Evolutionary conservation across 1,140 invertebrate species (phyloP).

Genomic region (Drosophila rufa): DNA sequence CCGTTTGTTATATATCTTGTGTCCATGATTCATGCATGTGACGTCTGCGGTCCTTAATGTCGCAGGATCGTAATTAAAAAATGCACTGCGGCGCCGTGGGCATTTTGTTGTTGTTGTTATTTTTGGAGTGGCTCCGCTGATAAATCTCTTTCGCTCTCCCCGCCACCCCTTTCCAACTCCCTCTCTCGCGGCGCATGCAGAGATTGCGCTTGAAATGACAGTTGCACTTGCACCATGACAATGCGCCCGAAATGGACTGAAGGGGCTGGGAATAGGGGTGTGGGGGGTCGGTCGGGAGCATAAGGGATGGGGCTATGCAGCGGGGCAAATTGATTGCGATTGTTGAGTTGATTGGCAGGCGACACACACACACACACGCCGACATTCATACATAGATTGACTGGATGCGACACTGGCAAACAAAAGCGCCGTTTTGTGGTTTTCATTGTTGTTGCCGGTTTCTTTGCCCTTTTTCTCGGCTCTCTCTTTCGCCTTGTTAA

Average conservation of each 20-base stretch:
- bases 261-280: slow-evolving; percentile 2
- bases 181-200: slow-evolving; percentile 17
- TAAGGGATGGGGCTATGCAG: slow-evolving; percentile 32
- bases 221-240: slow-evolving; percentile 68
- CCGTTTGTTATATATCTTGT: slow-evolving; percentile 22
- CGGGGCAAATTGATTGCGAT: slow-evolving; percentile 80
- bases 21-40: slow-evolving; percentile 52
- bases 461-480: background rate
- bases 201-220: slow-evolving; percentile 70
- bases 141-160: slow-evolving; percentile 30
- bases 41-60: slow-evolving; percentile 70
- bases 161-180: slow-evolving; percentile 2
- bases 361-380: slow-evolving; percentile 52
- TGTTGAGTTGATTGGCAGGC: slow-evolving; percentile 83
- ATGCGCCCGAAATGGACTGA: slow-evolving; percentile 48
- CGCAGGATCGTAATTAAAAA: slow-evolving; percentile 82
- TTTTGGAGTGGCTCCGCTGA: slow-evolving; percentile 53
- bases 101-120: slow-evolving; percentile 29
- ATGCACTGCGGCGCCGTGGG: slow-evolving; percentile 60
- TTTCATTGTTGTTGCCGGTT: slow-evolving; percentile 59
- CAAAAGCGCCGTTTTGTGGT: slow-evolving; percentile 76
- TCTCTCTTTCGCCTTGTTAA: slow-evolving; percentile 23
- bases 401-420: slow-evolving; percentile 74
- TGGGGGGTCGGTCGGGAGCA: background rate
- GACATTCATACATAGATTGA: slow-evolving; percentile 49